Percentiles rank a stretch among this genome's conserved stretches.
Evolutionary conservation across 2,113 vertebrate genomes (phyloP).

Genomic region (Nycticryphes semicollaris): DNA sequence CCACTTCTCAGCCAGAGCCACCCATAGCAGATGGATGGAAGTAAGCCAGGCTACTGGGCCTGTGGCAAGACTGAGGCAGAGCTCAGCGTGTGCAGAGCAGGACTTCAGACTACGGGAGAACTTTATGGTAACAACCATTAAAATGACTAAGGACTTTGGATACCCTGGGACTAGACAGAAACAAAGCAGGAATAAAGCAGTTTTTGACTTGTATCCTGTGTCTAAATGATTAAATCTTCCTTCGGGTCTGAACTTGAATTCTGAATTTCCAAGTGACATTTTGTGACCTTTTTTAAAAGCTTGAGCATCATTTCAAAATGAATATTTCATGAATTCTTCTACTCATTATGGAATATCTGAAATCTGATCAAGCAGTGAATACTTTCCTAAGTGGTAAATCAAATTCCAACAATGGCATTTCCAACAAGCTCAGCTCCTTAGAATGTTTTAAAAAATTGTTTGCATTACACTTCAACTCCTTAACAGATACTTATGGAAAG

Average conservation of each 20-base stretch:
- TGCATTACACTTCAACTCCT: not conserved
- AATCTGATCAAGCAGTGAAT: not conserved
- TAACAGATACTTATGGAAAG: not conserved
- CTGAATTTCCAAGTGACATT: slow-evolving; percentile 30
- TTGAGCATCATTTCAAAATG: slow-evolving; percentile 7
- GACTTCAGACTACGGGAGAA: not conserved
- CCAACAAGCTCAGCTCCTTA: not conserved
- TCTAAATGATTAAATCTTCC: slow-evolving; percentile 1
- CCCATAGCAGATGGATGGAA: not conserved
- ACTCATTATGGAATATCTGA: not conserved
- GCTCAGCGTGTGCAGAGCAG: not conserved
- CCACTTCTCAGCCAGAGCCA: not conserved
- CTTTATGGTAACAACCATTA: not conserved
- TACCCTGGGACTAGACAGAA: not conserved
- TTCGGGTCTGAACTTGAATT: not conserved
- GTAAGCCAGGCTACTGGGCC: not conserved
- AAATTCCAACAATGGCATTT: not conserved
- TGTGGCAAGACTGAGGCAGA: not conserved
- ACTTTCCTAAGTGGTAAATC: slow-evolving; percentile 8
- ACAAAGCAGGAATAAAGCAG: not conserved
- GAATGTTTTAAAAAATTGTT: not conserved
- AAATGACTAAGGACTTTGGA: not conserved
- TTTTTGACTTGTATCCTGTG: not conserved
- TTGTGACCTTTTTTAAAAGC: slow-evolving; percentile 50
- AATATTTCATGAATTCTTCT: slow-evolving; percentile 49